phyloP scores from a whole-genome alignment of 2,888 invertebrate species.

The Hyppa rectilinea region DNA sequence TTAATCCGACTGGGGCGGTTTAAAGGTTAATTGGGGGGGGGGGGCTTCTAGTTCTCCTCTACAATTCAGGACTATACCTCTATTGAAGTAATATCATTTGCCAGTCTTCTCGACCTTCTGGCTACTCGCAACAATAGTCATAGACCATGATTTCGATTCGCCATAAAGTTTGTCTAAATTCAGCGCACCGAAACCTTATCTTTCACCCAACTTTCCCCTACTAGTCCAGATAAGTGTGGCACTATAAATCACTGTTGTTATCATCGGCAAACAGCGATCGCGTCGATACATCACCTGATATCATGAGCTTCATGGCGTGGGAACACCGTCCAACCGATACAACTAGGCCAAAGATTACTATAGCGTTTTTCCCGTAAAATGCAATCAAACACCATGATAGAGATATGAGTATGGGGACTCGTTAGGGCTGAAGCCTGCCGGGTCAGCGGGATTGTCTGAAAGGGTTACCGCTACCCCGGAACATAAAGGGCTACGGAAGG shows the following conservation, averaged over 20 bases:
- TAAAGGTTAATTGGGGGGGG: too few relatives aligned
- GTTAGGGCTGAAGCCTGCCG: too few relatives aligned
- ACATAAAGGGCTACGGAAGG: too few relatives aligned
- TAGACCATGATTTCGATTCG: not conserved
- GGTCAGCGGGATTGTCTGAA: too few relatives aligned
- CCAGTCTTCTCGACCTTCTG: not conserved
- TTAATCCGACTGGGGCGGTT: too few relatives aligned
- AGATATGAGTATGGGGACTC: too few relatives aligned
- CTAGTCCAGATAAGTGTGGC: constrained; percentile 46
- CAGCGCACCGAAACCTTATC: constrained; percentile 31
- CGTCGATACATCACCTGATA: constrained; percentile 70
- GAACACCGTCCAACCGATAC: constrained; percentile 57
- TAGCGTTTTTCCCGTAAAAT: too few relatives aligned
- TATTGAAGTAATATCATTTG: not conserved
- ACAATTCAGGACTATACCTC: too few relatives aligned
- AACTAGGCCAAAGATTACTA: constrained; percentile 50
- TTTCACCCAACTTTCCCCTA: constrained; percentile 52
- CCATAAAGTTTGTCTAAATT: not conserved
- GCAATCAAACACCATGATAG: too few relatives aligned
- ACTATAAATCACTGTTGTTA: constrained; percentile 65
- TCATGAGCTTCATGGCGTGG: constrained; percentile 66
- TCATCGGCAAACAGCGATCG: constrained; percentile 64
- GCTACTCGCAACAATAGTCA: not conserved
- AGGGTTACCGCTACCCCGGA: too few relatives aligned
- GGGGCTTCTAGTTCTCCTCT: too few relatives aligned